Conservation (phyloP, 2,797 vertebrate genomes). For the Rhinophrynus dorsalis region DNA sequence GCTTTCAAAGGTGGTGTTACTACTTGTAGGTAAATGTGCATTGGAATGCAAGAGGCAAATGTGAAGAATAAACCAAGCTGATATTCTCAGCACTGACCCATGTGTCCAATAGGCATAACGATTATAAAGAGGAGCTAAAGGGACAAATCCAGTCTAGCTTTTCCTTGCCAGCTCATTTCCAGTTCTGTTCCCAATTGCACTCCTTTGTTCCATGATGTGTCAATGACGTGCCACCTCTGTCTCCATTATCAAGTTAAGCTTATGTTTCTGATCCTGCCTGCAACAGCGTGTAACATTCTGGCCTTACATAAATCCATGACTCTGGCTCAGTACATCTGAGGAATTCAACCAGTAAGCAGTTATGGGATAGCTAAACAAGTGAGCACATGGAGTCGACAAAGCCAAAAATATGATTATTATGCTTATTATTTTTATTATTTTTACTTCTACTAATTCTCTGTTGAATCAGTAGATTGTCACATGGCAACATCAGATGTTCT, state of each 20-base stretch:
- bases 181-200: not conserved
- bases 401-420: no score
- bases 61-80: no score
- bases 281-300: not conserved
- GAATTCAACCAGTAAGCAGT: slow-evolving; percentile 28
- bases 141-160: not conserved
- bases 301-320: not conserved
- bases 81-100: no score
- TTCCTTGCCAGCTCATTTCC: not conserved
- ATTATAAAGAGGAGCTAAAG: not conserved
- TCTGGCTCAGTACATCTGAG: slow-evolving; percentile 17
- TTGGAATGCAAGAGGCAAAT: no score
- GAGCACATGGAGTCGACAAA: no score
- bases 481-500: no score
- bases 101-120: no score
- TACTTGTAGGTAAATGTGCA: no score
- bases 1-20: no score
- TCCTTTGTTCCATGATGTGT: not conserved
- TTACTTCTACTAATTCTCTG: no score
- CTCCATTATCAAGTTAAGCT: not conserved
- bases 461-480: no score
- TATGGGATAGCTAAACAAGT: slow-evolving; percentile 10
- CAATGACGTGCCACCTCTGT: not conserved
- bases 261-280: slow-evolving; percentile 8
- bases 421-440: no score